Base-by-base conservation (phyloP, 2,888 invertebrate species). In the Andrena hattorfiana region DNA sequence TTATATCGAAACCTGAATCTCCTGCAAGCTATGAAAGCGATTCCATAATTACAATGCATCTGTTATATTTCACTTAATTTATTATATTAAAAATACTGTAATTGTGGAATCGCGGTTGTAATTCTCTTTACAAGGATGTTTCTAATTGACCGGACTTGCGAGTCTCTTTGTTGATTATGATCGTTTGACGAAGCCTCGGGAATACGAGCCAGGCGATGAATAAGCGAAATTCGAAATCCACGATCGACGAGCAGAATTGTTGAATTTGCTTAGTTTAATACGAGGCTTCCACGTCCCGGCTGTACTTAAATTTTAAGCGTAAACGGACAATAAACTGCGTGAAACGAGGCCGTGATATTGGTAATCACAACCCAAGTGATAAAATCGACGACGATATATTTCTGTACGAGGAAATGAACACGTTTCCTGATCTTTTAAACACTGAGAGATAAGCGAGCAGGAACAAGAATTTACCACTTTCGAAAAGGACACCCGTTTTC, bases 301-400 rank as follows among this genome's bases (percentile, higher is more conserved):
- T 54, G 51, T 64, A 56, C 26, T 74, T 69, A 77, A 76, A 69
- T 78, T 28, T 49, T 87, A 87, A 85, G 76, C 54, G 69, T 83
- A 73, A 83, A 75, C 70, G 80, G 88, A 87, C 87, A 87, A 87
- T 87, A 87, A 85, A 64, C 60, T 74, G n/a, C 54, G 42, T 23
- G 74, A 63, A 77, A 56, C 63, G 26, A 49, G 66, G n/a, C 28
- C 64, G 77, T 60, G 56, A 78, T 68, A 70, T 73, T 76, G 78
- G 49, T 66, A 59, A 67, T 64, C 70, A 13, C 28, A 63, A 42
- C 60, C 51, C 28, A 49, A 54, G 32, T 32, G 49, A 28, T 35
- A 75, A 69, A 42, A 42, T 42, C 42, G 42, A 69, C 51, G 59
- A 60, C 7, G n/a, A 75, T 76, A 63, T 64, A 78, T 78, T 78